These are phyloP conservation scores for Macrobrachium nipponense DNA, from an alignment of 1,140 invertebrate species.

Conservation along the genomic window DNA sequence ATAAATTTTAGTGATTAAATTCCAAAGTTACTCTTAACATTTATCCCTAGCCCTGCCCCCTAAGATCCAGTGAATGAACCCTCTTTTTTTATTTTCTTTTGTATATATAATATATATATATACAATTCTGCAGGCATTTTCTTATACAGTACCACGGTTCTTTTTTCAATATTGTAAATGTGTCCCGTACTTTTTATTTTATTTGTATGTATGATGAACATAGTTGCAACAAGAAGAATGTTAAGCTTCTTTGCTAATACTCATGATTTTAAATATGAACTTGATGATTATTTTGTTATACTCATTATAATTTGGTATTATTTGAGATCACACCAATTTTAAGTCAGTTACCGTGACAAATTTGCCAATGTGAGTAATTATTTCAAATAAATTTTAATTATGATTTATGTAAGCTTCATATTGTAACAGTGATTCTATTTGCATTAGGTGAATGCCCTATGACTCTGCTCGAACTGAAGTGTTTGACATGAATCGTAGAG, in stretches of 20 bases:
- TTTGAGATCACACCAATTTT: constrained; percentile 56
- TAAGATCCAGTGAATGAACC: constrained; percentile 29
- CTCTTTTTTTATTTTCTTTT: neutral
- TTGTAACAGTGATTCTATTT: constrained; percentile 52
- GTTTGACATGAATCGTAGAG: constrained; percentile 48
- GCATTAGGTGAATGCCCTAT: constrained; percentile 46
- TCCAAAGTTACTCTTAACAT: constrained; percentile 56
- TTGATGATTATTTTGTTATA: constrained; percentile 44
- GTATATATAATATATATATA: constrained; percentile 30
- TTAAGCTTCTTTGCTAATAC: constrained; percentile 58
- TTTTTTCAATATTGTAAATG: constrained; percentile 53
- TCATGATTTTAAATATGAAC: constrained; percentile 43
- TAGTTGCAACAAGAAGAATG: constrained; percentile 44
- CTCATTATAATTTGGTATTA: constrained; percentile 47
- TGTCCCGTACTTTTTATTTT: constrained; percentile 47
- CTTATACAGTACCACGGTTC: constrained; percentile 26
- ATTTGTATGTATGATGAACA: constrained; percentile 51
- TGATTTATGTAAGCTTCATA: constrained; percentile 49
- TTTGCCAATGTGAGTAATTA: constrained; percentile 41
- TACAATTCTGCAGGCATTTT: constrained; percentile 57
- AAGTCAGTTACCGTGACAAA: constrained; percentile 36
- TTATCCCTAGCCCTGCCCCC: constrained; percentile 48
- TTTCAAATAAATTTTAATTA: constrained; percentile 30
- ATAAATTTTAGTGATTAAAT: constrained; percentile 45
- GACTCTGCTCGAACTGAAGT: constrained; percentile 45